A percentile compares a stretch with the other conserved stretches of the same genome.
Conservation (phyloP, 2,797 vertebrate species). For the Falco biarmicus region DNA sequence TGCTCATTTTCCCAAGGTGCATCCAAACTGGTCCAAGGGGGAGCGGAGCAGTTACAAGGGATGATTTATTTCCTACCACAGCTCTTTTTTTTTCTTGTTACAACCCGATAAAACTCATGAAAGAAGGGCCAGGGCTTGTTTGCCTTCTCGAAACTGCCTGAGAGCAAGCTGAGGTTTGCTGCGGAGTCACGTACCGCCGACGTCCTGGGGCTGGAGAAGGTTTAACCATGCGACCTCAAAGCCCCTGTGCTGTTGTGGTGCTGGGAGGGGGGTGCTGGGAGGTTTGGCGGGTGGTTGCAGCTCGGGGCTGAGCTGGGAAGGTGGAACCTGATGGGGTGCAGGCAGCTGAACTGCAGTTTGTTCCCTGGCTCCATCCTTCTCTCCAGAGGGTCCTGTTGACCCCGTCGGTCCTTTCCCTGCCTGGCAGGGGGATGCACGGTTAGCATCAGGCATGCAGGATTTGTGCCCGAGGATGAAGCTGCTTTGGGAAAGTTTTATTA, state of each 20-base stretch:
- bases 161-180: neutral
- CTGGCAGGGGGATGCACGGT: too few relatives aligned
- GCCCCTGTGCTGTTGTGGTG: neutral
- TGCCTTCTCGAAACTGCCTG: neutral
- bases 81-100: neutral
- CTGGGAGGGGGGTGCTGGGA: neutral
- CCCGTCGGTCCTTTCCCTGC: neutral
- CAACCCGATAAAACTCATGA: neutral
- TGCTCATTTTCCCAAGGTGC: neutral
- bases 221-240: neutral
- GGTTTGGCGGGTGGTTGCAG: neutral
- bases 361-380: neutral
- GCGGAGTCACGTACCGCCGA: neutral
- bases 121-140: neutral
- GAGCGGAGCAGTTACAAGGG: neutral
- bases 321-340: neutral
- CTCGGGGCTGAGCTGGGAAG: neutral
- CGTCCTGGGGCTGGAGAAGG: neutral
- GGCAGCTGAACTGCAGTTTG: neutral
- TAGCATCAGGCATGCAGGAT: neutral
- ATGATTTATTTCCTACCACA: neutral
- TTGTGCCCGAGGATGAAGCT: neutral
- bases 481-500: neutral
- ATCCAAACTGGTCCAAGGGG: too few relatives aligned
- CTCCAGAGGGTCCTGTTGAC: neutral